Conservation (phyloP, 2,797 vertebrate species). For the Odontamblyopus lacepedii region DNA sequence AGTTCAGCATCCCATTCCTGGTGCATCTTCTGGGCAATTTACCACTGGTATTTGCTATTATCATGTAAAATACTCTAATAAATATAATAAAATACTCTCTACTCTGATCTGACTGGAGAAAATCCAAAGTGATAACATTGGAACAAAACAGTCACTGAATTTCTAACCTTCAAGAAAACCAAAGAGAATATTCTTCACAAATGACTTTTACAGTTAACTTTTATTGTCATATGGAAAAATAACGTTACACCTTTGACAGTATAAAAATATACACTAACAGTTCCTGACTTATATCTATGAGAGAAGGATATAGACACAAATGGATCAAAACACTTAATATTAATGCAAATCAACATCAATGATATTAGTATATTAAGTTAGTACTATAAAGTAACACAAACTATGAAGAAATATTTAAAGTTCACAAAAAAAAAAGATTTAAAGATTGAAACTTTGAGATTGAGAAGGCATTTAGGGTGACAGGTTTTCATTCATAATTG, state of each 20-base stretch:
- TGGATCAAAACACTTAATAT: not conserved
- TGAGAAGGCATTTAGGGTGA: slow-evolving; percentile 3
- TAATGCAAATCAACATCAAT: not conserved
- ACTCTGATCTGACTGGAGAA: too few relatives aligned
- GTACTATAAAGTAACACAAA: not conserved
- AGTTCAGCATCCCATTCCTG: too few relatives aligned
- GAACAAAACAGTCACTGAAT: not conserved
- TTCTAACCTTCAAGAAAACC: not conserved
- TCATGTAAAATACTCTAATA: too few relatives aligned
- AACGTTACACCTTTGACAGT: slow-evolving; percentile 2
- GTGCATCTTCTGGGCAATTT: too few relatives aligned
- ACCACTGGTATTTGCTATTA: too few relatives aligned
- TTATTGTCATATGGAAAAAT: not conserved
- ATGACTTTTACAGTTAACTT: not conserved
- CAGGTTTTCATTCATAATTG: not conserved
- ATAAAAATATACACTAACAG: slow-evolving; percentile 2
- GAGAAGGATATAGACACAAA: not conserved
- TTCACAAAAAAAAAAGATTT: not conserved
- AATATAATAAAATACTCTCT: too few relatives aligned
- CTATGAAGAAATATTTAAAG: not conserved
- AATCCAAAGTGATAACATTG: too few relatives aligned
- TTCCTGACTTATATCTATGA: not conserved
- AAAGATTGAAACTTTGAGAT: too few relatives aligned
- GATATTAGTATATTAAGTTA: not conserved
- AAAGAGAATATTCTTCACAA: not conserved